These are phyloP conservation scores for Drosophila mojavensis DNA, from an alignment of 1,140 invertebrate genomes.

Conservation along the genomic window DNA sequence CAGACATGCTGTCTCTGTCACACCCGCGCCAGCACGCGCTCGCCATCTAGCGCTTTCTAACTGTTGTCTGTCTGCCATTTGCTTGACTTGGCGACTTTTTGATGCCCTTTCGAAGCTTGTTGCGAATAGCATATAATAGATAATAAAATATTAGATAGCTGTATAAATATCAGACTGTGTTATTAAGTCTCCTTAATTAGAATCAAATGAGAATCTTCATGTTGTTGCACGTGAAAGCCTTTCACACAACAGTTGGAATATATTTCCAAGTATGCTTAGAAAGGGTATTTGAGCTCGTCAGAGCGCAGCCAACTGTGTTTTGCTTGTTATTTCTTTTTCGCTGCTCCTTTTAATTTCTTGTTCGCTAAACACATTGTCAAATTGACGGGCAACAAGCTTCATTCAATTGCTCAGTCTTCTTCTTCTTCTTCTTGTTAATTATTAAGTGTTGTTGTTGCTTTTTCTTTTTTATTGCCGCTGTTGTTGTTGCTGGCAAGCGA, in stretches of 20 bases:
- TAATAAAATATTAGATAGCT: too few relatives aligned
- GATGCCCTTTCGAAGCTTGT: background rate
- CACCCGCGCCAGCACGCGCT: conserved; percentile 12
- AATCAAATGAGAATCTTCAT: too few relatives aligned
- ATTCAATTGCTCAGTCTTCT: conserved; percentile 63
- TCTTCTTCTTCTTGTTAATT: conserved; percentile 40
- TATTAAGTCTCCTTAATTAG: too few relatives aligned
- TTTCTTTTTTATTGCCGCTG: conserved; percentile 12
- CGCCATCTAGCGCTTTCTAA: conserved; percentile 2
- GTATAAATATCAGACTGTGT: too few relatives aligned
- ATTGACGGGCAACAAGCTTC: conserved; percentile 70
- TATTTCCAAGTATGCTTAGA: too few relatives aligned
- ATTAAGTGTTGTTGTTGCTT: conserved; percentile 50
- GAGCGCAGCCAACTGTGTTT: background rate
- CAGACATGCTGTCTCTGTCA: background rate
- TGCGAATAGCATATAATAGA: too few relatives aligned
- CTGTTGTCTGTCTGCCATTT: conserved; percentile 10
- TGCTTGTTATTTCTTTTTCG: conserved; percentile 16
- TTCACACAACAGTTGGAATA: too few relatives aligned
- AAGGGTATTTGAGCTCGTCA: background rate
- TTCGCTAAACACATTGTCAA: conserved; percentile 68
- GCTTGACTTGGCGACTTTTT: background rate
- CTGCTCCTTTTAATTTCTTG: conserved; percentile 12
- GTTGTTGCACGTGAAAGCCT: too few relatives aligned
- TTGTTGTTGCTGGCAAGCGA: conserved; percentile 19